Conservation (phyloP, 2,888 invertebrate genomes). For the Melanchra persicariae region DNA sequence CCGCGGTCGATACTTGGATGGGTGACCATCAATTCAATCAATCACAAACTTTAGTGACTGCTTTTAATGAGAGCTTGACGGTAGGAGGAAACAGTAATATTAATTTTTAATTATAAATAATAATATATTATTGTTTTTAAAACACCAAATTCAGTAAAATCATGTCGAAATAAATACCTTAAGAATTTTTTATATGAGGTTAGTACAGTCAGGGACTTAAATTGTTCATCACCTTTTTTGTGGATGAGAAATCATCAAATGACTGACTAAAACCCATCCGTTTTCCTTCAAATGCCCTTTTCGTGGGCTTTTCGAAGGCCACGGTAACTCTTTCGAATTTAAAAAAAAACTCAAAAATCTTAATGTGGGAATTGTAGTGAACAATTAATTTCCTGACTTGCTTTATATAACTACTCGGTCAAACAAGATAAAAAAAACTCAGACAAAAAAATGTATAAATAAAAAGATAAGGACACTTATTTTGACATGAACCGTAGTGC, state of each 20-base stretch:
- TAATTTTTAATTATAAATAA: constrained; percentile 12
- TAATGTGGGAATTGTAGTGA: background rate
- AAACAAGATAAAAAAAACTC: background rate
- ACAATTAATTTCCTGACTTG: background rate
- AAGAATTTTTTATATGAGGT: background rate
- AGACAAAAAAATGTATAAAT: background rate
- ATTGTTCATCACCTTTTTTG: background rate
- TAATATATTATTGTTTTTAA: constrained; percentile 21
- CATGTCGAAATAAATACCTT: constrained; percentile 30
- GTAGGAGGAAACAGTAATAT: constrained; percentile 1
- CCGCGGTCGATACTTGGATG: too few relatives aligned
- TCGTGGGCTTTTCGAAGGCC: too few relatives aligned
- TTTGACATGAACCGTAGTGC: constrained; percentile 25
- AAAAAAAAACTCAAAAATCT: too few relatives aligned
- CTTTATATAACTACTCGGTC: background rate
- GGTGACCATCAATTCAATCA: constrained; percentile 14
- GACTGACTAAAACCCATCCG: too few relatives aligned
- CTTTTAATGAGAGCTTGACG: background rate
- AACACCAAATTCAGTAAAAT: constrained; percentile 25
- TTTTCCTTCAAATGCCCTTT: too few relatives aligned
- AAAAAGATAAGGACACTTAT: background rate
- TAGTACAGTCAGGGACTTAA: background rate
- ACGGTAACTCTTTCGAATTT: too few relatives aligned
- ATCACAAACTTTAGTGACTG: background rate
- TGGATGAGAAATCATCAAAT: background rate